Conservation (phyloP, 2,888 invertebrate genomes). For the Agrotis puta region DNA sequence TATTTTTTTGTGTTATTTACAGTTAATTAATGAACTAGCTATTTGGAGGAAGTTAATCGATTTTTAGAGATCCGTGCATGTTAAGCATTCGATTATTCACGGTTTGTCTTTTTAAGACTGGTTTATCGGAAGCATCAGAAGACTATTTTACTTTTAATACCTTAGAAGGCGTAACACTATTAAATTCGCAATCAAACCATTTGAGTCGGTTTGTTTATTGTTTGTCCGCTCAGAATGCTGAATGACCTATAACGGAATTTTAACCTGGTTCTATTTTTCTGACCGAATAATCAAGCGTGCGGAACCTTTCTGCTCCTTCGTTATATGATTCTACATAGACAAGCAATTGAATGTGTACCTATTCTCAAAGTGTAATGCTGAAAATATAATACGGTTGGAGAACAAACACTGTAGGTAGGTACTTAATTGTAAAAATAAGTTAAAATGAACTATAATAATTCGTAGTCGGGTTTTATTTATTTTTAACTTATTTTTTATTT, state of each 20-base stretch:
- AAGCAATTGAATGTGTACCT: conserved; percentile 1
- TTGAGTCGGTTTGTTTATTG: conserved; percentile 27
- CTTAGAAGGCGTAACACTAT: conserved; percentile 30
- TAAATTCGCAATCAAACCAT: conserved; percentile 42
- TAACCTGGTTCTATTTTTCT: conserved; percentile 40
- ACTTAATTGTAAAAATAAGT: conserved; percentile 25
- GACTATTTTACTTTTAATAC: conserved; percentile 39
- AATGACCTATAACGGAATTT: conserved; percentile 41
- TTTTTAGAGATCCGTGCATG: conserved; percentile 36
- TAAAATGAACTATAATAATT: too few species aligned
- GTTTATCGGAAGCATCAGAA: conserved; percentile 44
- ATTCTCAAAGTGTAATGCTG: conserved; percentile 6
- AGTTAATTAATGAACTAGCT: conserved; percentile 54
- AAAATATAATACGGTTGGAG: conserved; percentile 23
- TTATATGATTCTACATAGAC: neutral
- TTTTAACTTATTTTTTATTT: too few species aligned
- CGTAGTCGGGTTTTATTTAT: too few species aligned
- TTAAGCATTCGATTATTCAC: conserved; percentile 22
- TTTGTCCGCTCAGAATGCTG: conserved; percentile 10
- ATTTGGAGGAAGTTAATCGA: conserved; percentile 42
- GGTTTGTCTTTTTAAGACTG: conserved; percentile 15
- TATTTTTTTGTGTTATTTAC: conserved; percentile 39
- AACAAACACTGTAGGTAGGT: conserved; percentile 6
- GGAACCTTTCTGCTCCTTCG: conserved; percentile 14
- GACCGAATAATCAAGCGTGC: neutral